Percentiles rank a stretch among this genome's conserved stretches.
phyloP scores from a whole-genome alignment of 2,797 vertebrate genomes.

The Spinus pinus region DNA sequence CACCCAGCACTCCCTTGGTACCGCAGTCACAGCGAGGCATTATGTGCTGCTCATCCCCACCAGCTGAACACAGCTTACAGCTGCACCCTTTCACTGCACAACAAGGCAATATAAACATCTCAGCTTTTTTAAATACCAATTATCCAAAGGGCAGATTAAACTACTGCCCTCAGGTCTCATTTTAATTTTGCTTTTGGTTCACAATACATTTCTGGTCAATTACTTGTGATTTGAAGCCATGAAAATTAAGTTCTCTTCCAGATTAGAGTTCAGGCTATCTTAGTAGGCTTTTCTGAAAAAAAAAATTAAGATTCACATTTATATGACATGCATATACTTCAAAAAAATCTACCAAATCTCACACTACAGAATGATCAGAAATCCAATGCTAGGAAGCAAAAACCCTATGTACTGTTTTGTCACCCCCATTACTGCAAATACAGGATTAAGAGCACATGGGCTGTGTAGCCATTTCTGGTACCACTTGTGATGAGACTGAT shows the following conservation, averaged over 20 bases:
- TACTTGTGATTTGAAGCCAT: not conserved
- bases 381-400: not conserved
- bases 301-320: not conserved
- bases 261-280: not conserved
- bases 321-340: not conserved
- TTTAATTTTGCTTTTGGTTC: not conserved
- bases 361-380: not conserved
- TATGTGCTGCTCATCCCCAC: conserved; percentile 47
- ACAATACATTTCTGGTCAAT: not conserved
- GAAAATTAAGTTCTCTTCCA: not conserved
- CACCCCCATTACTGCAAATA: not conserved
- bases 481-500: not conserved
- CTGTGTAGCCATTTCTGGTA: not conserved
- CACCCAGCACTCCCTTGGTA: conserved; percentile 34
- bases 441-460: not conserved
- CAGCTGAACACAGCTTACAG: conserved; percentile 47
- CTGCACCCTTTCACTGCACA: conserved; percentile 31
- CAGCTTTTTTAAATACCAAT: not conserved
- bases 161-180: not conserved
- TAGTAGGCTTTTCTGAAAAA: not conserved
- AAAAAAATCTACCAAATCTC: not conserved
- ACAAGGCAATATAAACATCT: conserved; percentile 18
- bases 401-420: not conserved
- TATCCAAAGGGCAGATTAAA: not conserved
- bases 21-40: conserved; percentile 42